These are phyloP conservation scores for Heliocidaris erythrogramma DNA, from an alignment of 35 echinoderm and acorn worm species.

Conservation along the genomic window DNA sequence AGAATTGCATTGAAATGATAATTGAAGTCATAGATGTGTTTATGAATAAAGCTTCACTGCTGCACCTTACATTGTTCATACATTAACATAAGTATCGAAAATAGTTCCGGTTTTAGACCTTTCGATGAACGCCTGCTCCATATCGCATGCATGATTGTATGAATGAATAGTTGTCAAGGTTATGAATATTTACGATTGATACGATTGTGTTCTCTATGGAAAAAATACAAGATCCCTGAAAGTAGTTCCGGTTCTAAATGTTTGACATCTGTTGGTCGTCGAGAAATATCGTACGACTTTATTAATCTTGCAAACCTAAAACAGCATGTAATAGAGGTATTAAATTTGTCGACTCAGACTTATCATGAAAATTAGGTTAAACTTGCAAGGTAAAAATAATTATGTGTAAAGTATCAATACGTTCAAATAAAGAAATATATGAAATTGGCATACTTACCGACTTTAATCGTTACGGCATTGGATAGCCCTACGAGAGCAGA, in stretches of 20 bases:
- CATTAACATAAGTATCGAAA: not conserved
- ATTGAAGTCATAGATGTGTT: not conserved
- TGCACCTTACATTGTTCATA: not conserved
- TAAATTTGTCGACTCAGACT: too few relatives aligned
- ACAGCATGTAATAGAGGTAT: not conserved
- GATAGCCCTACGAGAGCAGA: not conserved
- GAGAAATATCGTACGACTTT: not conserved
- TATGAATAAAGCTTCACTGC: not conserved
- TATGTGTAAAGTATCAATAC: not conserved
- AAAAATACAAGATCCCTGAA: not conserved
- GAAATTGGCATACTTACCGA: not conserved
- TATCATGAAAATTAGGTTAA: too few relatives aligned
- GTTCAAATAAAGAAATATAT: not conserved
- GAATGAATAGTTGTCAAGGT: not conserved
- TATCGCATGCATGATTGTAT: not conserved
- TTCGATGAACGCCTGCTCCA: not conserved
- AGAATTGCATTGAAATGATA: not conserved
- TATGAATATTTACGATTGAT: not conserved
- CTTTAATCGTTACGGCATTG: not conserved
- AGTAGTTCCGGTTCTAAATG: not conserved
- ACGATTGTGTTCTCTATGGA: not conserved
- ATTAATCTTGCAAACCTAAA: too few relatives aligned
- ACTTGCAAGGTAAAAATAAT: too few relatives aligned
- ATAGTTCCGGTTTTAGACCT: not conserved
- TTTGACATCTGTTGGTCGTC: not conserved